Evolutionary conservation across 2,797 vertebrate genomes (phyloP).

Genomic region (Podarcis lilfordi): DNA sequence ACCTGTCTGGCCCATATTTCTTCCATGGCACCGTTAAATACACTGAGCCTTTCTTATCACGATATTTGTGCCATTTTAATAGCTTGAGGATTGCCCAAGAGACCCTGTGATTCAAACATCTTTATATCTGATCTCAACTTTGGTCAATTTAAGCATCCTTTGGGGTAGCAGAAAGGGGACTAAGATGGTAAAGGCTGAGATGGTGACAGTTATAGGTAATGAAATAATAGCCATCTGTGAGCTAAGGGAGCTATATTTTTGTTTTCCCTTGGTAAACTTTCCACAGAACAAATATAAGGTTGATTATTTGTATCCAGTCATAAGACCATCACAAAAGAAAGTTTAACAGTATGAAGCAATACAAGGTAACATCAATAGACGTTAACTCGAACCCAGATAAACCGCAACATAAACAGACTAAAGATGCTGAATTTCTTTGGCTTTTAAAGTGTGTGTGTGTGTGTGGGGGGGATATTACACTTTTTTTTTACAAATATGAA

Average conservation of each 20-base stretch:
- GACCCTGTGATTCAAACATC: not conserved
- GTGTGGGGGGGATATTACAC: no score
- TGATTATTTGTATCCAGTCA: not conserved
- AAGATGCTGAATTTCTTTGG: no score
- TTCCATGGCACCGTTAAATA: not conserved
- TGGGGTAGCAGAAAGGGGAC: not conserved
- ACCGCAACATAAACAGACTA: no score
- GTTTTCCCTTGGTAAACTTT: not conserved
- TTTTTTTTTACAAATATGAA: no score
- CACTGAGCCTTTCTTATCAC: not conserved
- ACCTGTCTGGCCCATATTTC: not conserved
- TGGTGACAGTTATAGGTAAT: not conserved
- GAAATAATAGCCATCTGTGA: not conserved
- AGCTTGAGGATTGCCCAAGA: not conserved
- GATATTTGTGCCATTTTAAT: conserved; percentile 3
- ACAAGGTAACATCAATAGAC: no score
- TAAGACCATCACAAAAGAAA: no score
- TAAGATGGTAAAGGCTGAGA: not conserved
- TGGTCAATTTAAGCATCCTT: conserved; percentile 4
- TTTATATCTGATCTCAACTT: not conserved
- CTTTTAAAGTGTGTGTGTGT: no score
- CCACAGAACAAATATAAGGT: not conserved
- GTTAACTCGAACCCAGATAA: no score
- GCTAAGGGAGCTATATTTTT: not conserved
- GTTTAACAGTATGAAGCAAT: no score